Evolutionary conservation across 2,888 invertebrate genomes (phyloP), one percentile per base, ranked within the genome.

Genomic region (Sphaeridia pumilis): DNA sequence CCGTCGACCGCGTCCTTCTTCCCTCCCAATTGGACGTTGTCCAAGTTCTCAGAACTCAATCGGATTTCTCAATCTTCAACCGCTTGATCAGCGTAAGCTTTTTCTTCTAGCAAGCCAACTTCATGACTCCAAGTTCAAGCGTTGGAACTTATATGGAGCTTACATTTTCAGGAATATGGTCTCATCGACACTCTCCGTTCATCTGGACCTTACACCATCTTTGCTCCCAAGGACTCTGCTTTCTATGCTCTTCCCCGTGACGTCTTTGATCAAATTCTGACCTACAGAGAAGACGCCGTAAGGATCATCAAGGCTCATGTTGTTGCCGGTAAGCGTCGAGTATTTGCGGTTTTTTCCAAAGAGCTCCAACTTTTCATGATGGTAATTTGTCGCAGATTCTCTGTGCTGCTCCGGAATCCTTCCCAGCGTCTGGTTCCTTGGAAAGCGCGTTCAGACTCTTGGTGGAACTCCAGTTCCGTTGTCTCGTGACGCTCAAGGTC

Each of bases 191-290:
- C 71, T 24, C 65, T 78, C 46, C 67, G 69, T 46, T 69, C 70
- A 17, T 71, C 71, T 5, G 71, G 72, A 36, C 74, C 76, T 0
- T 70, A 76, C 52, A 79, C 80, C 0, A 69, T 80, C 43, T 70
- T 79, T 54, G 79, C 78, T 4, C 78, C 79, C 1, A 75, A 75
- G 10, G 75, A 80, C 62, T 71, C 74, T 61, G 76, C 75, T 4
- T 76, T 79, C 64, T 71, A 73, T 26, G 69, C 71, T 38, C 64
- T 78, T 36, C 72, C 72, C 2, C 72, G 73, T 49, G 70, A 71
- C 24, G 72, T 72, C 38, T 65, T 76, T 52, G 70, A 72, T 27
- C 68, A 69, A 28, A 64, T 78, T 34, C 63, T 70, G 53, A 71
- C 73, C 50, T 72, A 77, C 66, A 73, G 73, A 56, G 70, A 71